Evolutionary conservation across 2,888 invertebrate species (phyloP).

Genomic region (Troides aeacus): DNA sequence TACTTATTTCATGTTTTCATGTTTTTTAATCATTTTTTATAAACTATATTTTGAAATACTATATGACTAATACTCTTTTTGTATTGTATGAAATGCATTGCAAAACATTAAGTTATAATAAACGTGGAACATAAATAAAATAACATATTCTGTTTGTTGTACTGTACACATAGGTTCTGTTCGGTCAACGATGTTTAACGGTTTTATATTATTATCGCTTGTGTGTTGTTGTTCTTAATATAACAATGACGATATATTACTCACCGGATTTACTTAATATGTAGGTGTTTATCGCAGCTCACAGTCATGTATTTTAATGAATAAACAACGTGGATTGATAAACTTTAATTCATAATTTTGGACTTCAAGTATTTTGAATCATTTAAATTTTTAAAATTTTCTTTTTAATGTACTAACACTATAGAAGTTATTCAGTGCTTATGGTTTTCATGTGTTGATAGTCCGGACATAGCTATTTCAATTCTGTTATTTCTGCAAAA

Average conservation of each 20-base stretch:
- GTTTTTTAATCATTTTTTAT: background rate
- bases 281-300: constrained; percentile 4
- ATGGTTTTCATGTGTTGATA: too few relatives aligned
- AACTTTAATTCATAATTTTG: background rate
- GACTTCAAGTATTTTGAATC: background rate
- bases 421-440: background rate
- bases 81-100: background rate
- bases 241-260: constrained; percentile 28
- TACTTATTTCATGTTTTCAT: too few relatives aligned
- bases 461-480: too few relatives aligned
- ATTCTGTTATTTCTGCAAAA: too few relatives aligned
- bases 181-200: background rate
- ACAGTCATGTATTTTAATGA: background rate
- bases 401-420: background rate
- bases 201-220: constrained; percentile 5
- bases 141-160: background rate
- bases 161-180: background rate
- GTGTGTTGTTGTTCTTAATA: constrained; percentile 25
- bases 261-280: constrained; percentile 7
- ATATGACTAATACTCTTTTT: background rate
- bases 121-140: background rate
- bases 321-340: background rate
- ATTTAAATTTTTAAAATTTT: background rate
- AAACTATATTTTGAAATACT: background rate
- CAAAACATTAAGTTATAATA: background rate